These are phyloP conservation scores for Lithophane socia DNA, from an alignment of 2,888 invertebrate species.

Conservation along the genomic window DNA sequence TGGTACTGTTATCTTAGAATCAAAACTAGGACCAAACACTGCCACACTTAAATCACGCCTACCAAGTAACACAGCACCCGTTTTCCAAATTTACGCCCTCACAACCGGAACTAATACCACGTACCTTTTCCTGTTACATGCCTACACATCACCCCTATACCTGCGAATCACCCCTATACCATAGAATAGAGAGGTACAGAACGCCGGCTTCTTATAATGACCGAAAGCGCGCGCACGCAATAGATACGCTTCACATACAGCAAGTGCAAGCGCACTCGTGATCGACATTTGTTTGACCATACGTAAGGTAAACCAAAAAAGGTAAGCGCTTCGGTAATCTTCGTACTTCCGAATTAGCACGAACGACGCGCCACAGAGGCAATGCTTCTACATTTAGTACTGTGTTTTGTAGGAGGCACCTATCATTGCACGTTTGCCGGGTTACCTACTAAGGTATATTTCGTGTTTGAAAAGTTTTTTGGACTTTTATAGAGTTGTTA, in stretches of 20 bases:
- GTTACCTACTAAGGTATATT: neutral
- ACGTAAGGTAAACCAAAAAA: neutral
- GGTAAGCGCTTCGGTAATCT: neutral
- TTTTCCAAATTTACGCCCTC: slow-evolving; percentile 52
- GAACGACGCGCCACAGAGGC: neutral
- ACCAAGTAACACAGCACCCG: slow-evolving; percentile 27
- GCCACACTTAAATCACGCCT: slow-evolving; percentile 19
- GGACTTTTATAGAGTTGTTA: neutral
- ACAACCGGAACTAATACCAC: slow-evolving; percentile 52
- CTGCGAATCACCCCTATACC: slow-evolving; percentile 3
- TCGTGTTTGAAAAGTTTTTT: neutral
- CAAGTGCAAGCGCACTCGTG: neutral
- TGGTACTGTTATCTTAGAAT: neutral
- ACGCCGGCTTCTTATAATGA: neutral
- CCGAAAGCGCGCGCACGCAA: neutral
- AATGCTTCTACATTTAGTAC: neutral
- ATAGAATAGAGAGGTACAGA: slow-evolving; percentile 13
- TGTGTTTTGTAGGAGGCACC: neutral
- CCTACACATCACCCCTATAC: slow-evolving; percentile 16
- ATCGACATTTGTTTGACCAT: neutral
- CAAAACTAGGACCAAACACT: neutral
- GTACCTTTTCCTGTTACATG: slow-evolving; percentile 41
- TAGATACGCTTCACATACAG: too few species aligned
- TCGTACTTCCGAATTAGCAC: neutral
- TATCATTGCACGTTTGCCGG: neutral